Conservation (phyloP, 2,113 vertebrate genomes). For the Paedocypris sp. region DNA sequence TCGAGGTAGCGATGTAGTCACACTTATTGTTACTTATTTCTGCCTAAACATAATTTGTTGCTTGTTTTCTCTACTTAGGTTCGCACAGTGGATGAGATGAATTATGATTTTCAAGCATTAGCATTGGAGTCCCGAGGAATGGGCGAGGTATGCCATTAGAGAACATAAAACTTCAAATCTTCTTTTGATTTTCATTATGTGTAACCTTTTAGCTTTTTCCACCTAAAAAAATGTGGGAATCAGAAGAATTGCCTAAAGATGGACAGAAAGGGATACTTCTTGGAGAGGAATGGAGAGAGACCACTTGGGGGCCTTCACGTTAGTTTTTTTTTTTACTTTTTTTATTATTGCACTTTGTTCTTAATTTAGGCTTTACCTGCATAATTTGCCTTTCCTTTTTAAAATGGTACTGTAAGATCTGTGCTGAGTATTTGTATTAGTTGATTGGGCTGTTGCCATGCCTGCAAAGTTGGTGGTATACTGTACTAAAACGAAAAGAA, state of each 20-base stretch:
- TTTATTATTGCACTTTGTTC: too few relatives aligned
- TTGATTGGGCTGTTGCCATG: too few relatives aligned
- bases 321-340: too few relatives aligned
- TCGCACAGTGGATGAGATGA: constrained; percentile 92
- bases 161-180: background rate
- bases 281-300: constrained; percentile 94
- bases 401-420: too few relatives aligned
- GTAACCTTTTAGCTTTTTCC: constrained; percentile 72
- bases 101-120: constrained; percentile 98
- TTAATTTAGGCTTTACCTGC: too few relatives aligned
- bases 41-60: too few relatives aligned
- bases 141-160: constrained; percentile 78
- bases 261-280: constrained; percentile 96
- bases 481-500: too few relatives aligned
- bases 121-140: constrained; percentile 96
- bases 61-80: constrained; percentile 55
- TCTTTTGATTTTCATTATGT: background rate
- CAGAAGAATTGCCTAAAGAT: constrained; percentile 94
- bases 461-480: too few relatives aligned
- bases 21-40: too few relatives aligned
- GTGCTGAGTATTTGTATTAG: too few relatives aligned
- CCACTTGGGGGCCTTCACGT: constrained; percentile 93
- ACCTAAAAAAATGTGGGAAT: constrained; percentile 97
- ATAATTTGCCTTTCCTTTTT: too few relatives aligned
- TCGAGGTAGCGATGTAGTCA: too few relatives aligned